Conservation (phyloP, 2,888 invertebrate genomes). For the Sympetrum striolatum region DNA sequence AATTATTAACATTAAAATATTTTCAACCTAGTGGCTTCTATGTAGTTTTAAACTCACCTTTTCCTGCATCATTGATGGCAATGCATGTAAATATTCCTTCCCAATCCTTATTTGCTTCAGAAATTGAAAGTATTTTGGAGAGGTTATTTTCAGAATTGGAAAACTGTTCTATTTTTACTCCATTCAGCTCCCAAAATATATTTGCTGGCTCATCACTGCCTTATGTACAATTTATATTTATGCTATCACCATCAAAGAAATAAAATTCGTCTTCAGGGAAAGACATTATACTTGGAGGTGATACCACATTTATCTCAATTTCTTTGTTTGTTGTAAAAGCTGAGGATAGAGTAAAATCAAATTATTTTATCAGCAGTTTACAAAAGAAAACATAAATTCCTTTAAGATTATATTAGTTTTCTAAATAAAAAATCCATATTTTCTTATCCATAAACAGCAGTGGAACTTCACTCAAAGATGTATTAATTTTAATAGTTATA, state of each 20-base stretch:
- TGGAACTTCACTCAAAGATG: no score
- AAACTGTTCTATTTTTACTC: neutral
- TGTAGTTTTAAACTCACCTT: constrained; percentile 54
- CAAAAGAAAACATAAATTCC: no score
- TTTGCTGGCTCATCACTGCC: neutral
- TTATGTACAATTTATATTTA: neutral
- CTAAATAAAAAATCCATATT: no score
- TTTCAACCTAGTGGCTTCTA: constrained; percentile 58
- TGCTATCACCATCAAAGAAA: neutral
- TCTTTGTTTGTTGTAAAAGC: constrained; percentile 17
- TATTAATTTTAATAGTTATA: neutral
- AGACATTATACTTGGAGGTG: neutral
- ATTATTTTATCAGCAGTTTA: neutral
- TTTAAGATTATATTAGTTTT: no score
- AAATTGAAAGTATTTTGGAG: neutral
- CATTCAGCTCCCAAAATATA: constrained; percentile 31
- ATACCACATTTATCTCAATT: neutral
- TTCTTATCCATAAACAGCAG: no score
- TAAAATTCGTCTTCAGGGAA: neutral
- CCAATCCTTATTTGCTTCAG: constrained; percentile 16
- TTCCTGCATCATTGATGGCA: constrained; percentile 65
- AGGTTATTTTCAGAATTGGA: neutral
- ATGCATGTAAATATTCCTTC: constrained; percentile 66
- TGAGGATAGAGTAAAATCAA: neutral
- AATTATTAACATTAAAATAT: constrained; percentile 54